Evolutionary conservation across 1,140 invertebrate species (phyloP).

Genomic region (Cheumatopsyche charites): DNA sequence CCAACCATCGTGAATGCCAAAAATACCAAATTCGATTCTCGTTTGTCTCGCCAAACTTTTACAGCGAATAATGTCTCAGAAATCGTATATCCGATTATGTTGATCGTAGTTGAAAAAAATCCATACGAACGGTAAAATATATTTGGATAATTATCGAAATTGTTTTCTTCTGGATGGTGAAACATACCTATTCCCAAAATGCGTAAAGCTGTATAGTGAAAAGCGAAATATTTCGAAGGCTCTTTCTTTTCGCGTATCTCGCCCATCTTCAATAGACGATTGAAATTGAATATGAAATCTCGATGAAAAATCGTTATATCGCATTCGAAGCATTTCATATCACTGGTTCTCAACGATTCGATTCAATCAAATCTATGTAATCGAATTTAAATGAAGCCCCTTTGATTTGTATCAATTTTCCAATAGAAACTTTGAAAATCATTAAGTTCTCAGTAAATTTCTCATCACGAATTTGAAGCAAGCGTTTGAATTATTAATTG

Average conservation of each 20-base stretch:
- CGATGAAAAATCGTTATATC: no score
- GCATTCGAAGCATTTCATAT: no score
- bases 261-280: no score
- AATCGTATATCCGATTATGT: slow-evolving; percentile 38
- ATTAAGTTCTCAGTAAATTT: no score
- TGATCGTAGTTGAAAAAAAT: slow-evolving; percentile 30
- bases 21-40: slow-evolving; percentile 37
- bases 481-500: no score
- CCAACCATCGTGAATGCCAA: slow-evolving; percentile 40
- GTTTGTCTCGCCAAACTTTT: slow-evolving; percentile 41
- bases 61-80: slow-evolving; percentile 39
- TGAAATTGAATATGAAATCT: no score
- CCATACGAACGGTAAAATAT: slow-evolving; percentile 33
- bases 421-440: no score
- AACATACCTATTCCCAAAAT: slow-evolving; percentile 44
- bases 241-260: neutral
- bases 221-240: slow-evolving; percentile 34
- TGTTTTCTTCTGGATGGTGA: slow-evolving; percentile 43
- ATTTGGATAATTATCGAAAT: slow-evolving; percentile 43
- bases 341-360: no score
- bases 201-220: slow-evolving; percentile 38
- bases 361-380: no score
- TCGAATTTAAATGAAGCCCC: no score
- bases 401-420: no score
- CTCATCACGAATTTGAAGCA: no score